These are phyloP conservation scores for Euclidia mi DNA, from an alignment of 2,888 invertebrate genomes.

Conservation along the genomic window DNA sequence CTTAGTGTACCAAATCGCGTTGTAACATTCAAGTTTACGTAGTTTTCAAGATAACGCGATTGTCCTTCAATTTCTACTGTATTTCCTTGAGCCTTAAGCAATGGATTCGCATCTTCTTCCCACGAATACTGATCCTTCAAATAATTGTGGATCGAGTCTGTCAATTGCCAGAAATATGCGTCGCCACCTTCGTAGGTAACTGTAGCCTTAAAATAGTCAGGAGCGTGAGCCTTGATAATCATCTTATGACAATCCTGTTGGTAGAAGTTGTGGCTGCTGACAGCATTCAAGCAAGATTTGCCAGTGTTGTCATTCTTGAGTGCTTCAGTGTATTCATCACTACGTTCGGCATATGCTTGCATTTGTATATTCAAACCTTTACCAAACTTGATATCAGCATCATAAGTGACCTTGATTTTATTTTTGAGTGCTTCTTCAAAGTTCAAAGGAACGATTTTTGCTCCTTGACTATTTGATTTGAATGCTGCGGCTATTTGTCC, in stretches of 20 bases:
- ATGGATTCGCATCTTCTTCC: constrained; percentile 84
- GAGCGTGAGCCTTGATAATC: constrained; percentile 86
- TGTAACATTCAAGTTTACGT: constrained; percentile 81
- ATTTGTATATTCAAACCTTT: constrained; percentile 78
- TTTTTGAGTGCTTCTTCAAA: constrained; percentile 87
- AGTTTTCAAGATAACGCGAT: constrained; percentile 79
- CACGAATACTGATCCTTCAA: constrained; percentile 66
- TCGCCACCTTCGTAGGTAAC: constrained; percentile 87
- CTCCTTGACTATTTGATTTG: constrained; percentile 71
- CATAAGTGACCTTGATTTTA: constrained; percentile 83
- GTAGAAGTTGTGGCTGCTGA: constrained; percentile 88
- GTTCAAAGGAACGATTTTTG: constrained; percentile 86
- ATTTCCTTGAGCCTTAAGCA: constrained; percentile 75
- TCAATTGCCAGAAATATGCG: constrained; percentile 72
- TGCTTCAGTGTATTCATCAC: constrained; percentile 82
- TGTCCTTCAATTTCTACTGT: constrained; percentile 85
- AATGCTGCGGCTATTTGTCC: constrained; percentile 85
- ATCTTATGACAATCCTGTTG: constrained; percentile 90
- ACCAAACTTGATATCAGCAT: constrained; percentile 87
- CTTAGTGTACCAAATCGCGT: constrained; percentile 82
- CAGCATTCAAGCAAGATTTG: constrained; percentile 86
- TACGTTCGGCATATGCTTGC: constrained; percentile 84
- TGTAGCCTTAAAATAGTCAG: constrained; percentile 85
- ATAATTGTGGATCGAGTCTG: constrained; percentile 80
- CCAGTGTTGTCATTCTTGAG: constrained; percentile 81